A percentile compares a stretch with the other conserved stretches of the same genome.
These are phyloP conservation scores for Idaea straminata DNA, from an alignment of 2,888 invertebrate genomes.

Conservation along the genomic window DNA sequence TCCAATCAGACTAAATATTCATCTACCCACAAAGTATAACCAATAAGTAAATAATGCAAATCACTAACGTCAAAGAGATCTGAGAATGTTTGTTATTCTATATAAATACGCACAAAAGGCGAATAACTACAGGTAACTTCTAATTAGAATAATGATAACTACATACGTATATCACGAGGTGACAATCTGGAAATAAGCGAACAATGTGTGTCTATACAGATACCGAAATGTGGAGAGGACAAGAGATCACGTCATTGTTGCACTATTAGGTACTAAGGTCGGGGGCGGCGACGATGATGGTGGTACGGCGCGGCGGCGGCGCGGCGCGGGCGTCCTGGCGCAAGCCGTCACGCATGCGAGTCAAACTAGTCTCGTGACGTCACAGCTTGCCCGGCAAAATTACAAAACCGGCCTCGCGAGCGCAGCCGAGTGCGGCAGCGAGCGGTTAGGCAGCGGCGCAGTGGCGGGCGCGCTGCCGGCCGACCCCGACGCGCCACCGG, in stretches of 20 bases:
- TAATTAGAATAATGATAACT: no score
- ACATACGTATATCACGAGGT: no score
- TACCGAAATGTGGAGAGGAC: conserved; percentile 30
- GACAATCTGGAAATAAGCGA: neutral
- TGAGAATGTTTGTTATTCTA: no score
- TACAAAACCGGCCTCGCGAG: conserved; percentile 75
- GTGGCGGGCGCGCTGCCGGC: conserved; percentile 75
- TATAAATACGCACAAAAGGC: no score
- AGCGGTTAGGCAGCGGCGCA: conserved; percentile 60
- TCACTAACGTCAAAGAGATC: no score
- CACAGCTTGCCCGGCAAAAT: conserved; percentile 75
- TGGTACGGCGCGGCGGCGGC: conserved; percentile 39
- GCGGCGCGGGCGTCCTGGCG: conserved; percentile 66
- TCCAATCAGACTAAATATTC: no score
- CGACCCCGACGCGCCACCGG: conserved; percentile 76
- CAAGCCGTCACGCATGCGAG: conserved; percentile 73
- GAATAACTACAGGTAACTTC: no score
- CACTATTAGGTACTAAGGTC: conserved; percentile 62
- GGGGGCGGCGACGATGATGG: conserved; percentile 63
- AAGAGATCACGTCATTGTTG: conserved; percentile 67
- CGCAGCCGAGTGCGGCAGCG: conserved; percentile 56
- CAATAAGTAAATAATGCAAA: no score
- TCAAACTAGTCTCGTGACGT: conserved; percentile 79
- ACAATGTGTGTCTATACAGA: neutral
- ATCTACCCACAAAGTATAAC: no score